Evolutionary conservation across 2,113 vertebrate genomes (phyloP).

Genomic region (Oreochromis aureus): DNA sequence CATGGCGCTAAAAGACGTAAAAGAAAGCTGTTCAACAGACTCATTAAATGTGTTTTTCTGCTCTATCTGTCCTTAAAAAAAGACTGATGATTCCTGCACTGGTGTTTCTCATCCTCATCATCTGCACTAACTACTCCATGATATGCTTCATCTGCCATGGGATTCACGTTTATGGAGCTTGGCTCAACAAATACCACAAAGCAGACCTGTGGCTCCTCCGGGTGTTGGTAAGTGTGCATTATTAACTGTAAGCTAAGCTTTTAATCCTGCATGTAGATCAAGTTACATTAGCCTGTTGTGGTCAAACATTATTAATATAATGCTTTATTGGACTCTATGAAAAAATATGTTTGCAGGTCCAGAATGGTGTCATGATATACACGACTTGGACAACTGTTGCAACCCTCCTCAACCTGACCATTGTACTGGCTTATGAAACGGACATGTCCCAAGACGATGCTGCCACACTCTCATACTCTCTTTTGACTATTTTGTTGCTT

Average conservation of each 20-base stretch:
- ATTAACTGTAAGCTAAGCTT: not conserved
- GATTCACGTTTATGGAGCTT: slow-evolving; percentile 61
- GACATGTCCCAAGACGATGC: slow-evolving; percentile 43
- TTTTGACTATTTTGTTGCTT: slow-evolving; percentile 60
- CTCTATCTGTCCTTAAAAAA: not conserved
- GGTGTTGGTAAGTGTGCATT: slow-evolving; percentile 60
- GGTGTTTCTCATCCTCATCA: slow-evolving; percentile 71
- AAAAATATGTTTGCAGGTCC: slow-evolving; percentile 66
- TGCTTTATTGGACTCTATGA: not conserved
- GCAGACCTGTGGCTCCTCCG: slow-evolving; percentile 77
- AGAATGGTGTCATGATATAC: slow-evolving; percentile 79
- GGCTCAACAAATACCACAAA: slow-evolving; percentile 73
- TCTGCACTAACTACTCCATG: slow-evolving; percentile 64
- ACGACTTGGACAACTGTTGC: slow-evolving; percentile 79
- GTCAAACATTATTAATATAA: not conserved
- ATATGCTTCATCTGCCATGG: slow-evolving; percentile 72
- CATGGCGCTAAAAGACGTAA: not conserved
- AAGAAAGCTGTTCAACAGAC: not conserved
- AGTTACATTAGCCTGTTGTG: not conserved
- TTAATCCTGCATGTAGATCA: not conserved
- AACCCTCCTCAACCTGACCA: slow-evolving; percentile 77
- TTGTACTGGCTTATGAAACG: slow-evolving; percentile 73
- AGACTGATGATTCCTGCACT: slow-evolving; percentile 60
- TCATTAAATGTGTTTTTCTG: not conserved
- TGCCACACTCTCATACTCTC: slow-evolving; percentile 69